Conservation (phyloP, 2,888 invertebrate species). For the Thymelicus sylvestris region DNA sequence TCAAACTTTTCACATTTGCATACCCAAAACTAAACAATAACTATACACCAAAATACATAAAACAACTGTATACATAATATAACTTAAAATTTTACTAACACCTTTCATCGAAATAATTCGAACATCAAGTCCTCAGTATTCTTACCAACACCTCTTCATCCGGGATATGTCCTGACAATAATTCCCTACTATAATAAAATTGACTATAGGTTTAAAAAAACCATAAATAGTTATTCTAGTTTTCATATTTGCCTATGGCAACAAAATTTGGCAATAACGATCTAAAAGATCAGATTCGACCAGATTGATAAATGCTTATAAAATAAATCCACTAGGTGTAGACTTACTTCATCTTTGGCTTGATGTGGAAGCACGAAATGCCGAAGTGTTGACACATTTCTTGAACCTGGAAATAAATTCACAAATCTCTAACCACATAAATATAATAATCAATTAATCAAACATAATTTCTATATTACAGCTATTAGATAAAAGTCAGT, state of each 20-base stretch:
- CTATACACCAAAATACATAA: not conserved
- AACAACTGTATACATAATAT: not conserved
- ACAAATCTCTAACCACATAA: too few species aligned
- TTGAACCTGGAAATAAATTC: slow-evolving; percentile 88
- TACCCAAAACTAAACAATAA: not conserved
- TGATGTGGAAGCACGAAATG: slow-evolving; percentile 91
- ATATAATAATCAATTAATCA: too few species aligned
- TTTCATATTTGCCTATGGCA: slow-evolving; percentile 35
- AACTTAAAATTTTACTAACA: not conserved
- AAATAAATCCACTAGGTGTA: slow-evolving; percentile 32
- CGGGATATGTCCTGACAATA: slow-evolving; percentile 7
- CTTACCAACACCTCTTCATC: not conserved
- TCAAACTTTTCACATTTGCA: not conserved
- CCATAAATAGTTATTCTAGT: slow-evolving; percentile 32
- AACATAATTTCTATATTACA: too few species aligned
- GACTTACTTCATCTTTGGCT: slow-evolving; percentile 71
- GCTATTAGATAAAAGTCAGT: too few species aligned
- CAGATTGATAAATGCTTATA: slow-evolving; percentile 38
- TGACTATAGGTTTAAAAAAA: slow-evolving; percentile 32
- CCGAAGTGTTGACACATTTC: slow-evolving; percentile 98
- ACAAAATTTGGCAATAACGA: slow-evolving; percentile 38
- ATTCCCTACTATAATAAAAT: slow-evolving; percentile 16
- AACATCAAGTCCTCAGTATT: not conserved
- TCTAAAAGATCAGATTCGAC: slow-evolving; percentile 33
- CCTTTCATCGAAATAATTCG: not conserved